A percentile compares a stretch with the other conserved stretches of the same genome.
Conservation (phyloP, 2,888 invertebrate species). For the Capitulum mitella region DNA sequence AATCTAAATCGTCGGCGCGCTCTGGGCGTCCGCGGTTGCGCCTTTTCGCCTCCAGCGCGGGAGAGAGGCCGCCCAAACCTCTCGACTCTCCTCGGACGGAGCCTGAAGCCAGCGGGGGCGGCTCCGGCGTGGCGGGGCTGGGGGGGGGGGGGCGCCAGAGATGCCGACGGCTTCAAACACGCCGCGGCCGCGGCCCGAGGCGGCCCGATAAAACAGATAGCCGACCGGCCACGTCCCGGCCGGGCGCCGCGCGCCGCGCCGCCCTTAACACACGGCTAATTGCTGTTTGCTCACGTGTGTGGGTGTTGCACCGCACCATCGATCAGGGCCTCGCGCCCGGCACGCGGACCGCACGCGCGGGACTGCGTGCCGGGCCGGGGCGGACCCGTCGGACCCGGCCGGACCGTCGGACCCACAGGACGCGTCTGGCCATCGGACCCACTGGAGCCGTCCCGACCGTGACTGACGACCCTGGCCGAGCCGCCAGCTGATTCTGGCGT, state of each 20-base stretch:
- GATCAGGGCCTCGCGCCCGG: not conserved
- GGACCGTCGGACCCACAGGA: too few species aligned
- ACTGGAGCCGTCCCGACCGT: too few species aligned
- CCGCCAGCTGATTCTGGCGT: too few species aligned
- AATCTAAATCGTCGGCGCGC: too few species aligned
- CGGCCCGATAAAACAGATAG: not conserved
- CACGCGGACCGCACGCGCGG: conserved; percentile 8
- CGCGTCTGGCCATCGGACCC: too few species aligned
- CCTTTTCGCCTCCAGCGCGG: too few species aligned
- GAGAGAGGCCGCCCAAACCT: too few species aligned
- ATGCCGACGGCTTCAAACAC: not conserved
- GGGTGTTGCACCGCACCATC: conserved; percentile 5
- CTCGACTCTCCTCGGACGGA: too few species aligned
- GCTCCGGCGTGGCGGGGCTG: not conserved
- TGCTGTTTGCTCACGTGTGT: conserved; percentile 17
- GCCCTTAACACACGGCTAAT: not conserved
- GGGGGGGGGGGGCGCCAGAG: not conserved
- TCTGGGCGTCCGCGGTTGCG: too few species aligned
- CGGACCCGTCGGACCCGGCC: not conserved
- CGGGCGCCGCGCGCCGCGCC: not conserved
- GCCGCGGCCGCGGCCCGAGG: not conserved
- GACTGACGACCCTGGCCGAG: too few species aligned
- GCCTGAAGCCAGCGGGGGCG: too few species aligned
- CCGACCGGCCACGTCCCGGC: too few species aligned
- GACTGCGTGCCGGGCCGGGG: not conserved